Conservation (phyloP, 2,113 vertebrate species). For the Zosterops japonicus region DNA sequence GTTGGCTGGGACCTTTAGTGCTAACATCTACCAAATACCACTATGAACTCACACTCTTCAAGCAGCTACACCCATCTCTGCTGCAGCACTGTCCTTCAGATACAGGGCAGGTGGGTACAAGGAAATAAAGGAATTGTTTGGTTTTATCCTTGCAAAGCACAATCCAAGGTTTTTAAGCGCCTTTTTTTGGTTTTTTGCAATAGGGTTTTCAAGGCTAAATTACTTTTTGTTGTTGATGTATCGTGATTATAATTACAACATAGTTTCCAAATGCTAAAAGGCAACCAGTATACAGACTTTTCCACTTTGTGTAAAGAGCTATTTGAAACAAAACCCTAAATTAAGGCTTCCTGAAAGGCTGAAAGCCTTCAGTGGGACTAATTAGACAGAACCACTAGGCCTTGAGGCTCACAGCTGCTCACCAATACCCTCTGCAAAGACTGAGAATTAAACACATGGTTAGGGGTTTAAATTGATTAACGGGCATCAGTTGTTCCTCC, state of each 20-base stretch:
- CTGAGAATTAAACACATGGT: slow-evolving; percentile 44
- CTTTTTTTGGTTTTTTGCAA: not conserved
- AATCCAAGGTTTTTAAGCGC: not conserved
- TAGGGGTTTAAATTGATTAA: slow-evolving; percentile 61
- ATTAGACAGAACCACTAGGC: slow-evolving; percentile 56
- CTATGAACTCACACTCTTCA: not conserved
- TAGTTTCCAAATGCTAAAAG: not conserved
- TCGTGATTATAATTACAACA: not conserved
- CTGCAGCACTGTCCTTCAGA: not conserved
- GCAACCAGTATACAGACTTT: not conserved
- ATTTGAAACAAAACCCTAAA: slow-evolving; percentile 52
- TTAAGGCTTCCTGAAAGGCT: slow-evolving; percentile 30
- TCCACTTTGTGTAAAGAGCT: not conserved
- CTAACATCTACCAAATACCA: not conserved
- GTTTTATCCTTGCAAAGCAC: not conserved
- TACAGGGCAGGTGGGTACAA: not conserved
- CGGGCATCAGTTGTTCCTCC: slow-evolving; percentile 38
- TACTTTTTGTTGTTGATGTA: not conserved
- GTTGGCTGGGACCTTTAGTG: not conserved
- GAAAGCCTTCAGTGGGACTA: slow-evolving; percentile 59
- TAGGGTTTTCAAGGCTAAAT: not conserved
- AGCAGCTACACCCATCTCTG: not conserved
- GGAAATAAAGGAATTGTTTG: not conserved
- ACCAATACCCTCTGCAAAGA: slow-evolving; percentile 32
- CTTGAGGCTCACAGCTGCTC: slow-evolving; percentile 63